Evolutionary conservation across 92 coral and sea anemone genomes (phyloP).

Genomic region (Phenganax stokvisi): DNA sequence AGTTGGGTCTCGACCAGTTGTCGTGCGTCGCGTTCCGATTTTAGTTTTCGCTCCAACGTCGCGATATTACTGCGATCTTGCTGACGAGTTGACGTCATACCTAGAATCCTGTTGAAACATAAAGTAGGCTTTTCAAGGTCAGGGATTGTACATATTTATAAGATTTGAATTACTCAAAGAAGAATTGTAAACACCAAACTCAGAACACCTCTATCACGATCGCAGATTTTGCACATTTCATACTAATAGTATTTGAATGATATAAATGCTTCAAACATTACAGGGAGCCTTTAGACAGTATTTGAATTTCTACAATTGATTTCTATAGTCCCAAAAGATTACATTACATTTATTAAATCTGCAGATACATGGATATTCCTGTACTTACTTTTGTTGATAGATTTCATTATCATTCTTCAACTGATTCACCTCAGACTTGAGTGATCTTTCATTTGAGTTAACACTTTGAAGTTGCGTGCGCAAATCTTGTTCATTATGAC

Average conservation of each 20-base stretch:
- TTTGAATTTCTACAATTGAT: too few species aligned
- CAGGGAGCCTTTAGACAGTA: too few species aligned
- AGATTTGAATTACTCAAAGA: too few species aligned
- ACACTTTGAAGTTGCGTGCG: conserved; percentile 73
- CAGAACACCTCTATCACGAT: too few species aligned
- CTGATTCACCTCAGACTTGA: conserved; percentile 92
- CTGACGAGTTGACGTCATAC: conserved; percentile 68
- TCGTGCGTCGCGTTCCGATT: conserved; percentile 90
- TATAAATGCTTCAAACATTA: too few species aligned
- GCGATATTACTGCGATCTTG: conserved; percentile 89
- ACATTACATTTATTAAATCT: too few species aligned
- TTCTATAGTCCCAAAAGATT: too few species aligned
- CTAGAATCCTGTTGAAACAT: conserved; percentile 54
- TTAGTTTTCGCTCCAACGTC: conserved; percentile 86
- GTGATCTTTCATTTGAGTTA: conserved; percentile 85
- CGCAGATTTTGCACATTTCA: too few species aligned
- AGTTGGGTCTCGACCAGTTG: conserved; percentile 85
- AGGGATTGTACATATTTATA: too few species aligned
- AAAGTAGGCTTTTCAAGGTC: neutral
- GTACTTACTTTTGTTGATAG: conserved; percentile 82
- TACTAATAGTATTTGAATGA: too few species aligned
- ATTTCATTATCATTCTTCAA: conserved; percentile 79
- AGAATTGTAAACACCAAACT: too few species aligned
- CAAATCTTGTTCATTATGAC: conserved; percentile 86
- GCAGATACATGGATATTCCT: too few species aligned